Conservation (phyloP, 2,888 invertebrate species). For the Resseliella maxima region DNA sequence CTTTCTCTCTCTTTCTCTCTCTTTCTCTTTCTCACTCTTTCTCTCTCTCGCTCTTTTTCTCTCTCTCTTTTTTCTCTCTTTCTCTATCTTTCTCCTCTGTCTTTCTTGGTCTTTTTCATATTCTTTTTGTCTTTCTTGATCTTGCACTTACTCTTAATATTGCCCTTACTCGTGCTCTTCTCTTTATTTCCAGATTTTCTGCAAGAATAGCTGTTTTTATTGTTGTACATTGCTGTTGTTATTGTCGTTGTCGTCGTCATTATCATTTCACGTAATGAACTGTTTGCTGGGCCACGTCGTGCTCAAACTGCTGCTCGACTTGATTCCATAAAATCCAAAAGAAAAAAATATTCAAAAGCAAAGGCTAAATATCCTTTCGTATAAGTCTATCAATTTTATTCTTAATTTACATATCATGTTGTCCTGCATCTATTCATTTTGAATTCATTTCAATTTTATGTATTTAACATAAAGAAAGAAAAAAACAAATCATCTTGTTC, state of each 20-base stretch:
- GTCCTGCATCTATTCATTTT: not conserved
- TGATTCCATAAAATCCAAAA: not conserved
- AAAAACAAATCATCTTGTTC: too few species aligned
- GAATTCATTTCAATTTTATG: constrained; percentile 8
- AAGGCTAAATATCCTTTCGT: not conserved
- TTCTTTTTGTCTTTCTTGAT: not conserved
- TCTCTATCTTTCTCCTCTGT: too few species aligned
- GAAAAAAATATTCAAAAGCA: not conserved
- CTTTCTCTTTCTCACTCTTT: too few species aligned
- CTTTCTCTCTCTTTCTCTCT: too few species aligned
- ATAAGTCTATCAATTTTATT: not conserved
- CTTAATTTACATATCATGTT: not conserved
- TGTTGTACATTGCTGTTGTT: not conserved
- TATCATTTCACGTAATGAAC: not conserved
- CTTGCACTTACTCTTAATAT: too few species aligned
- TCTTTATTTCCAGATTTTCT: not conserved
- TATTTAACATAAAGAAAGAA: not conserved
- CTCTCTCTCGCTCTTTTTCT: not conserved
- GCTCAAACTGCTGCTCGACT: not conserved
- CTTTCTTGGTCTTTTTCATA: not conserved
- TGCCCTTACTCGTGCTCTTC: too few species aligned
- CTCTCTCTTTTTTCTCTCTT: too few species aligned
- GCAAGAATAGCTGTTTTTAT: constrained; percentile 35
- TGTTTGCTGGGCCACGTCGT: not conserved
- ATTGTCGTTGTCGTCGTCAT: not conserved